Conservation (phyloP, 2,113 vertebrate genomes). For the Podocnemis expansa region DNA sequence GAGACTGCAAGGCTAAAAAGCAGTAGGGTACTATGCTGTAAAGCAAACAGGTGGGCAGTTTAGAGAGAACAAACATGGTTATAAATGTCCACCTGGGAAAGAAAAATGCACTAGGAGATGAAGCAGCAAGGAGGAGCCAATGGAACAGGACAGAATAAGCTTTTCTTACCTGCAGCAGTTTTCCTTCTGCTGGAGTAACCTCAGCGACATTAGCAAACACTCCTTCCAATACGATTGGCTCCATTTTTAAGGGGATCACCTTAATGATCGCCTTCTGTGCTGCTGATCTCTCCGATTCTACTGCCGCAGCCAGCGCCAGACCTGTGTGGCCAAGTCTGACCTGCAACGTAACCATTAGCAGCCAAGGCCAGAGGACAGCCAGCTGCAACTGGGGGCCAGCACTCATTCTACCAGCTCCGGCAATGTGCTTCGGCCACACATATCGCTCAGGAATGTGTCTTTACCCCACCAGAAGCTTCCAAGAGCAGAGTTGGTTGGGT, state of each 20-base stretch:
- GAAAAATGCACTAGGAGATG: accelerated
- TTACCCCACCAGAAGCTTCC: slow-evolving; percentile 50
- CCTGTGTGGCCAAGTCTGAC: slow-evolving; percentile 86
- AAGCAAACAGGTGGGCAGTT: background rate
- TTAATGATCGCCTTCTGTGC: slow-evolving; percentile 89
- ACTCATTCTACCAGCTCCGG: slow-evolving; percentile 95
- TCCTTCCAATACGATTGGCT: slow-evolving; percentile 89
- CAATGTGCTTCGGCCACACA: slow-evolving; percentile 89
- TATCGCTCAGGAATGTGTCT: slow-evolving; percentile 84
- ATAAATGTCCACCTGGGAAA: accelerated
- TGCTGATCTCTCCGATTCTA: slow-evolving; percentile 84
- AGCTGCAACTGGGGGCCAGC: slow-evolving; percentile 89
- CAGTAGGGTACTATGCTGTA: background rate
- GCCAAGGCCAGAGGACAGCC: slow-evolving; percentile 97
- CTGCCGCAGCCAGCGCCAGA: slow-evolving; percentile 82
- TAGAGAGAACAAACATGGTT: accelerated
- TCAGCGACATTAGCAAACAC: slow-evolving; percentile 88
- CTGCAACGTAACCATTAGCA: slow-evolving; percentile 93
- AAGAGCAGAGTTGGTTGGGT: slow-evolving; percentile 10
- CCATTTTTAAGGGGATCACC: slow-evolving; percentile 90
- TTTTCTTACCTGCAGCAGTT: slow-evolving; percentile 92
- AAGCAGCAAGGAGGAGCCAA: background rate
- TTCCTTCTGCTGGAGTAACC: slow-evolving; percentile 90
- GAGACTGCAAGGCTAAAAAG: background rate
- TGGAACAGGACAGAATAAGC: background rate